Percentiles rank a stretch among this genome's conserved stretches.
phyloP scores from a whole-genome alignment of 2,113 vertebrate genomes.

The Hippocampus guttulatus region DNA sequence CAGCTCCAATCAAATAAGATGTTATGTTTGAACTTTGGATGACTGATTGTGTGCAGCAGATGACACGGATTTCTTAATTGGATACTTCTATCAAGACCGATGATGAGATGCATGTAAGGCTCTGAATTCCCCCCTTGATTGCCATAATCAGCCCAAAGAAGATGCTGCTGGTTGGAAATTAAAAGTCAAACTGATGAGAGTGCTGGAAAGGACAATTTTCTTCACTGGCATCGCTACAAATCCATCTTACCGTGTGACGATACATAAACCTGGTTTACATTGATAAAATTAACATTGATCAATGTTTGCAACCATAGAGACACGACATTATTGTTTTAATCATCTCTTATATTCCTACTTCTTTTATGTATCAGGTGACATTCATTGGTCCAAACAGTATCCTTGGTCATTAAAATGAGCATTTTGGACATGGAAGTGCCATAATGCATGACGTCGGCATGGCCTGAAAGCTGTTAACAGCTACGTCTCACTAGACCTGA shows the following conservation, averaged over 20 bases:
- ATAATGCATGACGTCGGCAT: neutral
- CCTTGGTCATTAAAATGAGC: too few species aligned
- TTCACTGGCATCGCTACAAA: neutral
- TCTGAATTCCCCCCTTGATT: neutral
- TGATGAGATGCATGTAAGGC: neutral
- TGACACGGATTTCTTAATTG: neutral
- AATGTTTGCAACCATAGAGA: neutral
- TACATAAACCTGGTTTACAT: neutral
- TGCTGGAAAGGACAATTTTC: neutral
- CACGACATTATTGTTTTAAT: neutral
- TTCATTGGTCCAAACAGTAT: neutral
- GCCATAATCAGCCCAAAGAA: neutral
- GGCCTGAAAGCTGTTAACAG: neutral
- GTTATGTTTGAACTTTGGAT: constrained; percentile 5
- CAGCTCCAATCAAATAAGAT: neutral
- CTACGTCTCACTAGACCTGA: neutral
- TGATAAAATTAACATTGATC: neutral
- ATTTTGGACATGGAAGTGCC: too few species aligned
- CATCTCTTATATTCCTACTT: neutral
- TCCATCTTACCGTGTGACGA: neutral
- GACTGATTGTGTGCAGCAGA: constrained; percentile 7
- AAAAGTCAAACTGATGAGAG: constrained; percentile 1
- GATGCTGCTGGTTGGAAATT: neutral
- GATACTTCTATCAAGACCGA: neutral
- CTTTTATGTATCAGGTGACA: neutral